phyloP scores from a whole-genome alignment of 2,888 invertebrate species.

The Drosophila setosimentum region DNA sequence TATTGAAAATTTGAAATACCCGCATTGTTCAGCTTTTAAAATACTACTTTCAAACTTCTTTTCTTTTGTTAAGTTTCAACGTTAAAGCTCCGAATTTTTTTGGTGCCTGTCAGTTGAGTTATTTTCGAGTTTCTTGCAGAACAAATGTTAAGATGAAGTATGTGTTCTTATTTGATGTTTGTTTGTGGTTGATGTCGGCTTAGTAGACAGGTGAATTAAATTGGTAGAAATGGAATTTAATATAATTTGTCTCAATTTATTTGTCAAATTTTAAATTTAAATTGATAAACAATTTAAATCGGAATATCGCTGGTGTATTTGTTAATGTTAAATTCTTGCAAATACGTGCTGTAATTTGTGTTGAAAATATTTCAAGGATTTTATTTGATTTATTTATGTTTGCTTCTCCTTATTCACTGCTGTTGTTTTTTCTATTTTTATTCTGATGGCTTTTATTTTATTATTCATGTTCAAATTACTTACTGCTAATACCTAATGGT shows the following conservation, averaged over 20 bases:
- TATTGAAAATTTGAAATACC: background rate
- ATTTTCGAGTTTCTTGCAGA: background rate
- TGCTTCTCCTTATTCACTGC: conserved; percentile 9
- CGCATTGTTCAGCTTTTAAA: background rate
- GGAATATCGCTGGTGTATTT: background rate
- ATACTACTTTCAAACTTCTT: background rate
- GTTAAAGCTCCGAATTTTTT: background rate
- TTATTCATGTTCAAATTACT: conserved; percentile 16
- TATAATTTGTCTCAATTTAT: background rate
- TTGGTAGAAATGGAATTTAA: background rate
- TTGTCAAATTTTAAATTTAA: background rate
- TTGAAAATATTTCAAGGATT: conserved; percentile 66
- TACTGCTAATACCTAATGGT: conserved; percentile 5
- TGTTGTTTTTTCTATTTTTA: conserved; percentile 7
- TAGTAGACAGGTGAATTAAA: background rate
- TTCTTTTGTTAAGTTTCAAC: too few relatives aligned
- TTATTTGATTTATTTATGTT: conserved; percentile 21
- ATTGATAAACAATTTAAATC: background rate
- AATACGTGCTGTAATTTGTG: conserved; percentile 58
- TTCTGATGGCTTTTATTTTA: conserved; percentile 12
- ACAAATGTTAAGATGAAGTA: background rate
- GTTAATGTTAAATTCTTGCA: conserved; percentile 24
- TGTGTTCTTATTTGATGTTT: background rate
- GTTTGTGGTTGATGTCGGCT: background rate
- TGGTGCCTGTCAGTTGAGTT: background rate